A percentile compares a stretch with the other conserved stretches of the same genome.
Evolutionary conservation across 2,888 invertebrate genomes (phyloP).

Genomic region (Diarsia dahlii): DNA sequence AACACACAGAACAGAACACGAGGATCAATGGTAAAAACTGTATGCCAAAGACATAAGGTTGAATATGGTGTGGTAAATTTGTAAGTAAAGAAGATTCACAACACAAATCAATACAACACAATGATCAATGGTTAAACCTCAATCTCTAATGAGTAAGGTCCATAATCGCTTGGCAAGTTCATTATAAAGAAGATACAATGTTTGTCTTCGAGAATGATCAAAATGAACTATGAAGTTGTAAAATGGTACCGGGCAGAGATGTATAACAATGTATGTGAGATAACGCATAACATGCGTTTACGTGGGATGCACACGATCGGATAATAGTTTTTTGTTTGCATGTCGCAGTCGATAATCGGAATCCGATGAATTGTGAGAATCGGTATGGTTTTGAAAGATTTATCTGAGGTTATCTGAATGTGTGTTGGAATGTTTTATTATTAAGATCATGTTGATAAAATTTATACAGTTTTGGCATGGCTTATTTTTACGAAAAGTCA

Average conservation of each 20-base stretch:
- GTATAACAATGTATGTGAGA: slow-evolving; percentile 76
- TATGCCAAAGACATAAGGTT: background rate
- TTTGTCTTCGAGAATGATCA: slow-evolving; percentile 56
- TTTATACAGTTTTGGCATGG: no score
- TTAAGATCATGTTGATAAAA: no score
- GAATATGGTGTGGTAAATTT: background rate
- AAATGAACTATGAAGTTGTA: slow-evolving; percentile 70
- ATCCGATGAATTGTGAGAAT: slow-evolving; percentile 41
- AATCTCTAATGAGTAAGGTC: slow-evolving; percentile 46
- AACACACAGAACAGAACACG: slow-evolving; percentile 67
- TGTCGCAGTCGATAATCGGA: slow-evolving; percentile 62
- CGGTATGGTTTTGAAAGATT: slow-evolving; percentile 27
- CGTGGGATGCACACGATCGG: slow-evolving; percentile 82
- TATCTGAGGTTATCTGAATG: background rate
- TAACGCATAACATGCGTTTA: slow-evolving; percentile 82
- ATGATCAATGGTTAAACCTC: slow-evolving; percentile 29
- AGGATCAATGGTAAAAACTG: background rate
- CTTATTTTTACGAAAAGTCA: no score
- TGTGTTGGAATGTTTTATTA: no score
- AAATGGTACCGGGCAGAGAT: slow-evolving; percentile 64
- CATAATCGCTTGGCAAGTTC: slow-evolving; percentile 29
- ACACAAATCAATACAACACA: slow-evolving; percentile 56
- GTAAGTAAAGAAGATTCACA: background rate
- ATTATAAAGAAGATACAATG: slow-evolving; percentile 35
- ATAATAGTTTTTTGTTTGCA: slow-evolving; percentile 77